Conservation (phyloP, 2,888 invertebrate genomes). For the Macropis europaea region DNA sequence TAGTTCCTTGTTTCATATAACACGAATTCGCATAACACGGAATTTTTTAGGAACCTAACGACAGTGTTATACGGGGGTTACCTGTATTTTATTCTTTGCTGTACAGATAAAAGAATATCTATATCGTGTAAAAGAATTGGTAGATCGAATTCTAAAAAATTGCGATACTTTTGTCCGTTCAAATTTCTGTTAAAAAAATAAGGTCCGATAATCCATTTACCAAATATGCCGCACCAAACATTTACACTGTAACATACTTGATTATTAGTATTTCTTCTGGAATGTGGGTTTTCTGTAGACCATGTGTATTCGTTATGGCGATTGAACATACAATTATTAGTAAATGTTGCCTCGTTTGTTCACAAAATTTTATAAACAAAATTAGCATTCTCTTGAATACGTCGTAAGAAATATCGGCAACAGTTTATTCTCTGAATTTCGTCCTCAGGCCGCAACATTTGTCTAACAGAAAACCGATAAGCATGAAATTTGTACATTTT, state of each 20-base stretch:
- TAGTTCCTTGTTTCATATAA: too few species aligned
- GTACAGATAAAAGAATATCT: too few species aligned
- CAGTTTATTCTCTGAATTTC: not conserved
- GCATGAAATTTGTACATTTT: not conserved
- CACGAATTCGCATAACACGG: too few species aligned
- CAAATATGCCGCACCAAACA: constrained; percentile 4
- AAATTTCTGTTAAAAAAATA: constrained; percentile 6
- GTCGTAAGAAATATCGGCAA: constrained; percentile 11
- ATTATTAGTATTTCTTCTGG: constrained; percentile 4
- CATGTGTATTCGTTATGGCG: constrained; percentile 9
- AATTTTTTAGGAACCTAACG: too few species aligned
- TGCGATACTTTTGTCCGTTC: not conserved
- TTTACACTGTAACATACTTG: constrained; percentile 7
- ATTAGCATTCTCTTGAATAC: constrained; percentile 12
- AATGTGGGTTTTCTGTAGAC: not conserved
- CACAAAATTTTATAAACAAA: not conserved
- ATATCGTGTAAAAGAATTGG: too few species aligned
- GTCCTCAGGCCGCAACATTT: not conserved
- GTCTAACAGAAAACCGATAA: not conserved
- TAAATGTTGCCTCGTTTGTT: not conserved
- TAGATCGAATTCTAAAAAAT: too few species aligned
- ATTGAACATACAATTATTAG: not conserved
- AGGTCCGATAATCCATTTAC: constrained; percentile 3
- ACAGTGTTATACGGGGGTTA: too few species aligned
- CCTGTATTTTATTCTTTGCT: too few species aligned